These are phyloP conservation scores for Drosophila pseudoananassae DNA, from an alignment of 1,140 invertebrate genomes.

Conservation along the genomic window DNA sequence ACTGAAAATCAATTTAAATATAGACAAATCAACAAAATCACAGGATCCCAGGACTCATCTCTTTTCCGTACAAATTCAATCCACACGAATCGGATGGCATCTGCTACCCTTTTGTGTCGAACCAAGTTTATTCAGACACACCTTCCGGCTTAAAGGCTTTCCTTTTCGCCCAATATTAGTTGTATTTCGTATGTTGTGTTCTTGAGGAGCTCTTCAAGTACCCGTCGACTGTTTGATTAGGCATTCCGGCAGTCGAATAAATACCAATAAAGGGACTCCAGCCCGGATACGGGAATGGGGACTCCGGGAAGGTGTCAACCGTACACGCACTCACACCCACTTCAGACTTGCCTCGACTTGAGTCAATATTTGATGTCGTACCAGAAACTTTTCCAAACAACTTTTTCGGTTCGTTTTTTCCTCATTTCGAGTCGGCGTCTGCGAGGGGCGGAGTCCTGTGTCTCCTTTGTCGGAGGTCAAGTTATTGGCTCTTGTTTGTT, in stretches of 20 bases:
- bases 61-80: constrained; percentile 2
- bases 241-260: constrained; percentile 74
- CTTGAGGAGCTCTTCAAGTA: constrained; percentile 47
- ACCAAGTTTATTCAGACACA: constrained; percentile 8
- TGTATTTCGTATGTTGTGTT: constrained; percentile 36
- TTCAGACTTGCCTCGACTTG: constrained; percentile 47
- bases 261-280: constrained; percentile 64
- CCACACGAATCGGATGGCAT: neutral
- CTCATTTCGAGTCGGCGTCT: constrained; percentile 25
- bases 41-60: neutral
- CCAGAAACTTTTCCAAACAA: constrained; percentile 68
- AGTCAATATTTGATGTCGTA: constrained; percentile 73
- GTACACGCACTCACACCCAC: constrained; percentile 71
- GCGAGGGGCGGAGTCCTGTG: constrained; percentile 33
- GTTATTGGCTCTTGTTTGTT: constrained; percentile 54
- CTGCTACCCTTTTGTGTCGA: neutral
- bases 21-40: neutral
- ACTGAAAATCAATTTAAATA: constrained; percentile 10
- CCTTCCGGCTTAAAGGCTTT: constrained; percentile 25
- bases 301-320: constrained; percentile 67
- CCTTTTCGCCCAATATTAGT: constrained; percentile 43
- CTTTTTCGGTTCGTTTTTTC: constrained; percentile 46
- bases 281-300: constrained; percentile 9
- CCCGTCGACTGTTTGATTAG: constrained; percentile 67
- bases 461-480: constrained; percentile 48